Evolutionary conservation across 2,888 invertebrate genomes (phyloP).

Genomic region (Apocheima hispidaria): DNA sequence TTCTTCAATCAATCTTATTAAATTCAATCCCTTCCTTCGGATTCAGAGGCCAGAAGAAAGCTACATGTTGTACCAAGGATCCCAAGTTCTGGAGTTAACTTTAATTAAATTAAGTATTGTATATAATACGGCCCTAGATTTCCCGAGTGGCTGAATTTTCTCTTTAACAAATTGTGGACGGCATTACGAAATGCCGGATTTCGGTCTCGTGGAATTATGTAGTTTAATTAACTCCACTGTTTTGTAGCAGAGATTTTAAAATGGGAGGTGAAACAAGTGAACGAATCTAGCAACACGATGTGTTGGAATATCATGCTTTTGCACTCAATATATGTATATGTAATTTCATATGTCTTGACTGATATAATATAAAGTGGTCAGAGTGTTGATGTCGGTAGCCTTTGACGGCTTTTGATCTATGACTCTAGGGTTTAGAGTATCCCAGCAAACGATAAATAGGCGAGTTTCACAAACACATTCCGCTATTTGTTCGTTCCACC

Average conservation of each 20-base stretch:
- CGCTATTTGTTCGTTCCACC: conserved; percentile 15
- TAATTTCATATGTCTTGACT: too few species aligned
- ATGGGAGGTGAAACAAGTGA: background rate
- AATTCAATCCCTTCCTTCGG: conserved; percentile 16
- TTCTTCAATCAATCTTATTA: conserved; percentile 12
- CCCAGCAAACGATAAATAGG: too few species aligned
- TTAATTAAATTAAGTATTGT: conserved; percentile 54
- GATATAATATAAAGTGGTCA: too few species aligned
- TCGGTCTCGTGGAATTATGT: conserved; percentile 24
- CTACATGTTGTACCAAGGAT: conserved; percentile 31
- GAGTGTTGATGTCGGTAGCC: too few species aligned
- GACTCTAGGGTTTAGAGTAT: too few species aligned
- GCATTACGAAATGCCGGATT: conserved; percentile 31
- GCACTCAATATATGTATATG: too few species aligned
- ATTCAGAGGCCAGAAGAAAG: conserved; percentile 21
- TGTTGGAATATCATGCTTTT: too few species aligned
- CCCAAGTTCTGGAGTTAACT: conserved; percentile 44
- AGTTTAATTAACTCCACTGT: conserved; percentile 30
- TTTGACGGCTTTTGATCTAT: too few species aligned
- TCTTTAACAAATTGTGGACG: conserved; percentile 34
- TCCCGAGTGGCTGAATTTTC: conserved; percentile 44
- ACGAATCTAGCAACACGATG: background rate
- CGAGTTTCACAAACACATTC: background rate
- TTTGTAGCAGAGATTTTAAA: conserved; percentile 8
- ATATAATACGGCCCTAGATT: conserved; percentile 46